These are phyloP conservation scores for Drosophila prolongata DNA, from an alignment of 2,888 invertebrate genomes.

Conservation along the genomic window DNA sequence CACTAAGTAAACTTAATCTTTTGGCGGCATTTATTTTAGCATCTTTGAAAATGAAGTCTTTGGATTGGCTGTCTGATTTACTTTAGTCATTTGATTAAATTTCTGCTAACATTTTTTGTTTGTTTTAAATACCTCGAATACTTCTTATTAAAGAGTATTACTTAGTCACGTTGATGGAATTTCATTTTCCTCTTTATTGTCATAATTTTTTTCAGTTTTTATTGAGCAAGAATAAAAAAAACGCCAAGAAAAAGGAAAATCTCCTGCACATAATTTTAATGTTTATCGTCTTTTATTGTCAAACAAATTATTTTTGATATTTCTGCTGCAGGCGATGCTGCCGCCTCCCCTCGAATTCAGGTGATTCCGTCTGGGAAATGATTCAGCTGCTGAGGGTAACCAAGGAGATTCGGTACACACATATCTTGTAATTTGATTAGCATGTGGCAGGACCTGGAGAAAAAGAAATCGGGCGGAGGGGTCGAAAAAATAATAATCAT, in stretches of 20 bases:
- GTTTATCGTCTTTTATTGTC: constrained; percentile 84
- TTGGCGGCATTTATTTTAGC: no score
- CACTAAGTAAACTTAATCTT: no score
- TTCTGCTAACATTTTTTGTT: no score
- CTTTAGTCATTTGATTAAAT: no score
- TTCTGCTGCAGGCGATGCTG: constrained; percentile 72
- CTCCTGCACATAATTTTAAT: constrained; percentile 82
- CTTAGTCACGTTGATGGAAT: background rate
- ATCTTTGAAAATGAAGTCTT: no score
- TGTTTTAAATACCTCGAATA: no score
- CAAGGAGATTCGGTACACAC: constrained; percentile 41
- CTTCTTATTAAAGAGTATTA: constrained; percentile 1
- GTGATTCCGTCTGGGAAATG: constrained; percentile 74
- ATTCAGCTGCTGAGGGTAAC: constrained; percentile 73
- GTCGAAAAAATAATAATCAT: constrained; percentile 66
- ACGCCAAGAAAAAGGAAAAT: constrained; percentile 42
- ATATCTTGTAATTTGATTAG: constrained; percentile 79
- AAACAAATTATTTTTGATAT: constrained; percentile 84
- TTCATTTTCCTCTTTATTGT: constrained; percentile 11
- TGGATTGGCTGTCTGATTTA: no score
- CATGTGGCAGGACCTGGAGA: constrained; percentile 54
- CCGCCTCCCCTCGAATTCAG: constrained; percentile 24
- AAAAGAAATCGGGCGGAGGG: constrained; percentile 9
- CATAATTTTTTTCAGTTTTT: constrained; percentile 27
- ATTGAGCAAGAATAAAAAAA: constrained; percentile 8